Conservation (phyloP, 2,113 vertebrate species). For the Struthio camelus region DNA sequence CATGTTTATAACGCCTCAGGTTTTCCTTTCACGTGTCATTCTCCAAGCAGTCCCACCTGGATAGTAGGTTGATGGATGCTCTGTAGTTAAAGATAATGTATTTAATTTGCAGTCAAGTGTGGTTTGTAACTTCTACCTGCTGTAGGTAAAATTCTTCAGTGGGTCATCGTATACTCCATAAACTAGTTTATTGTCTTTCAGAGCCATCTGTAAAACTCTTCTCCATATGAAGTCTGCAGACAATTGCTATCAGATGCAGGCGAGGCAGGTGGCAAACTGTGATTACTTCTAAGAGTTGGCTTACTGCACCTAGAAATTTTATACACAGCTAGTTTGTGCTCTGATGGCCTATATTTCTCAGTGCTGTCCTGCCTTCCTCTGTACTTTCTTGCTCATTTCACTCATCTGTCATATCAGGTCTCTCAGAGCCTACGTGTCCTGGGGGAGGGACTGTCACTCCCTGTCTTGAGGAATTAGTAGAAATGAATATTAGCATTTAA, state of each 20-base stretch:
- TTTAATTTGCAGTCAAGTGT: conserved; percentile 5
- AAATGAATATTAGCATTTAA: neutral
- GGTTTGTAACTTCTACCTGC: neutral
- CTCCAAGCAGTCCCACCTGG: neutral
- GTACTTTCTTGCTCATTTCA: neutral
- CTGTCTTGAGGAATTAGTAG: neutral
- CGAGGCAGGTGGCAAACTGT: conserved; percentile 30
- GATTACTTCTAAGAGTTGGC: conserved; percentile 28
- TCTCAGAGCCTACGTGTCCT: neutral
- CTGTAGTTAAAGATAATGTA: neutral
- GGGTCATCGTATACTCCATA: neutral
- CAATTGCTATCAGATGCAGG: conserved; percentile 1
- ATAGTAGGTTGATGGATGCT: neutral
- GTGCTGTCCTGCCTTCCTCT: neutral
- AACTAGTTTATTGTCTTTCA: neutral
- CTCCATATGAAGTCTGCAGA: neutral
- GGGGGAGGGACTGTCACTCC: neutral
- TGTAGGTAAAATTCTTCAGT: neutral
- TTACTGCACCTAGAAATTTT: neutral
- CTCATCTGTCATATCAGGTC: conserved; percentile 15
- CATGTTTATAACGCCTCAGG: neutral
- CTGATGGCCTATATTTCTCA: neutral
- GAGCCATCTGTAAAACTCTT: neutral
- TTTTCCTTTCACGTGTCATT: neutral
- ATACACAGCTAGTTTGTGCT: neutral